phyloP scores from a whole-genome alignment of 2,797 vertebrate genomes.

The Channallabes apus region DNA sequence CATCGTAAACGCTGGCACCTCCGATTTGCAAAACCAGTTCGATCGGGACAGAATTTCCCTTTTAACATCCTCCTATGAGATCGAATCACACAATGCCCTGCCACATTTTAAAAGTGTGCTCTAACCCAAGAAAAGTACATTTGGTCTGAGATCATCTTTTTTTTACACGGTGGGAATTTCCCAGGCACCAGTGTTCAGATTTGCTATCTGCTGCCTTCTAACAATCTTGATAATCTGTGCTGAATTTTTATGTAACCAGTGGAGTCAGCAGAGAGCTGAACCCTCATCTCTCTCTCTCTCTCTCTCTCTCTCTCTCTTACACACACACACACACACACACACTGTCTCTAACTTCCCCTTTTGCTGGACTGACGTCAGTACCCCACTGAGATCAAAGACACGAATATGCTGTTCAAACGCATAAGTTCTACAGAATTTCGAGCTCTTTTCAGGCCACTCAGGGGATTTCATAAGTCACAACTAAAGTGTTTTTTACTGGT shows the following conservation, averaged over 20 bases:
- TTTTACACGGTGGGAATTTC: conserved; percentile 44
- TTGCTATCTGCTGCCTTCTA: conserved; percentile 30
- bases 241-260: conserved; percentile 43
- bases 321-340: conserved; percentile 5
- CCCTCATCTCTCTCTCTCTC: neutral
- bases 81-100: neutral
- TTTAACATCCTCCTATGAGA: neutral
- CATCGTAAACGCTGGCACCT: neutral
- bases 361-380: conserved; percentile 56
- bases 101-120: neutral
- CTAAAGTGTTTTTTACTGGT: neutral
- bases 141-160: conserved; percentile 18
- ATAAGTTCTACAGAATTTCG: conserved; percentile 48
- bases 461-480: conserved; percentile 45
- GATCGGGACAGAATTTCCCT: neutral
- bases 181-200: conserved; percentile 19
- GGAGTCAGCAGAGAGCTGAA: conserved; percentile 45
- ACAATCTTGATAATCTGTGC: conserved; percentile 34
- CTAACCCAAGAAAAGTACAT: neutral
- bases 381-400: conserved; percentile 54
- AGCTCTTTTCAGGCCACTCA: conserved; percentile 32
- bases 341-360: conserved; percentile 50
- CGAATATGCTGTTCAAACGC: conserved; percentile 43
- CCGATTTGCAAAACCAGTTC: neutral
- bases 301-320: conserved; percentile 9